Evolutionary conservation across 2,797 vertebrate genomes (phyloP).

Genomic region (Rhinatrema bivittatum): DNA sequence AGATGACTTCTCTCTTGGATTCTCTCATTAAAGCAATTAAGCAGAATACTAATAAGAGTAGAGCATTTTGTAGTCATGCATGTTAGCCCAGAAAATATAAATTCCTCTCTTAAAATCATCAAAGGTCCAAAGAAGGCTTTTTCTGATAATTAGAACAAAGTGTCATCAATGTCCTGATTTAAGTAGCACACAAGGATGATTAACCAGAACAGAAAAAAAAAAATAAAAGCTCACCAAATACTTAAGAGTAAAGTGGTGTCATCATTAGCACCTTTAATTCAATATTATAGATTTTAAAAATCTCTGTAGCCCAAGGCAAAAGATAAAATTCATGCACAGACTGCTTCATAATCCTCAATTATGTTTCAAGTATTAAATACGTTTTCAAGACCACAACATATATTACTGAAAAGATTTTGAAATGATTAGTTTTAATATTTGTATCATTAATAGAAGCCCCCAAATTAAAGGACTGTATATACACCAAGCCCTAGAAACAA

Average conservation of each 20-base stretch:
- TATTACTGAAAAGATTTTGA: slow-evolving; percentile 24
- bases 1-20: slow-evolving; percentile 43
- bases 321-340: slow-evolving; percentile 30
- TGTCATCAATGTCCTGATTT: slow-evolving; percentile 48
- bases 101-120: slow-evolving; percentile 53
- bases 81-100: slow-evolving; percentile 61
- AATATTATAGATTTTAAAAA: too few relatives aligned
- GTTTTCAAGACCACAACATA: slow-evolving; percentile 28
- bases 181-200: slow-evolving; percentile 52
- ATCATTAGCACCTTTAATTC: slow-evolving; percentile 27
- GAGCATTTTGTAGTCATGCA: slow-evolving; percentile 57
- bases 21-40: slow-evolving; percentile 49
- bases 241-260: slow-evolving; percentile 37
- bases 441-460: too few relatives aligned
- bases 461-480: too few relatives aligned
- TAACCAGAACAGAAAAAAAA: slow-evolving; percentile 26
- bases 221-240: slow-evolving; percentile 31
- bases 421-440: slow-evolving; percentile 40
- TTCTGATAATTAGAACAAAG: slow-evolving; percentile 58
- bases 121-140: slow-evolving; percentile 56
- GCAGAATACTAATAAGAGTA: slow-evolving; percentile 51
- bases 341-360: slow-evolving; percentile 19
- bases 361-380: slow-evolving; percentile 19
- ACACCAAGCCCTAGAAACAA: too few relatives aligned
- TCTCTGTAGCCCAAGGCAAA: slow-evolving; percentile 8